Evolutionary conservation across 2,888 invertebrate genomes (phyloP), one percentile per base, ranked within the genome.

Genomic region (Baronia brevicornis): DNA sequence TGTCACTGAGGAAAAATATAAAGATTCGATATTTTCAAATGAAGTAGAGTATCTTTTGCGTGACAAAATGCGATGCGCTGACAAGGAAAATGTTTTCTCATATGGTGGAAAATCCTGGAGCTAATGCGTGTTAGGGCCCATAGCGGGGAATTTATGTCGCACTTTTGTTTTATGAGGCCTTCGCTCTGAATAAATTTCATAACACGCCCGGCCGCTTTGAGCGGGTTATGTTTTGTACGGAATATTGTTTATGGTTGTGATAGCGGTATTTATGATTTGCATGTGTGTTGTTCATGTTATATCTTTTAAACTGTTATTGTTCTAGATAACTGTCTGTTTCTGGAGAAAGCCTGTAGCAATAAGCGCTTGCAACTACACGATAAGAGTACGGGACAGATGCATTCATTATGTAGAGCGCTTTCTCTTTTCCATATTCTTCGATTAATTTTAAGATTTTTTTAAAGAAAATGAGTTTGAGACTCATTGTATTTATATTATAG

Each of bases 41-140:
- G 0, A 59, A 54, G 66, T 70, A 66, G 77, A 80, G 79, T 57
- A 64, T 36, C 52, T 38, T 50, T 1, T 34, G 14, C 3, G 37
- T 34, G 40, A 35, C 49, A 56, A 56, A 61, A 56, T 48, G 36
- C 55, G 51, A 44, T 44, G 38, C 46, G 48, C 44, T 35, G 45
- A 48, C 48, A 56, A 60, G 65, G 67, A 74, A 77, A 79, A 77
- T 71, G 62, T 78, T 77, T 71, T 73, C 79, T 78, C 80, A 80
- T 78, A 80, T 80, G 79, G 67, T 60, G 67, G 68, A 64, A 79
- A 80, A 78, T 68, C 69, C 68, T 52, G 59, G 51, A 54, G 72
- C 64, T 72, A 73, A 70, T 70, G 67, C 77, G 72, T 73, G 68
- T 54, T 55, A 48, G 60, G 60, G 66, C 64, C 59, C 62, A 54